A percentile compares a stretch with the other conserved stretches of the same genome.
Conservation (phyloP, 2,888 invertebrate genomes). For the Cryptus armator region DNA sequence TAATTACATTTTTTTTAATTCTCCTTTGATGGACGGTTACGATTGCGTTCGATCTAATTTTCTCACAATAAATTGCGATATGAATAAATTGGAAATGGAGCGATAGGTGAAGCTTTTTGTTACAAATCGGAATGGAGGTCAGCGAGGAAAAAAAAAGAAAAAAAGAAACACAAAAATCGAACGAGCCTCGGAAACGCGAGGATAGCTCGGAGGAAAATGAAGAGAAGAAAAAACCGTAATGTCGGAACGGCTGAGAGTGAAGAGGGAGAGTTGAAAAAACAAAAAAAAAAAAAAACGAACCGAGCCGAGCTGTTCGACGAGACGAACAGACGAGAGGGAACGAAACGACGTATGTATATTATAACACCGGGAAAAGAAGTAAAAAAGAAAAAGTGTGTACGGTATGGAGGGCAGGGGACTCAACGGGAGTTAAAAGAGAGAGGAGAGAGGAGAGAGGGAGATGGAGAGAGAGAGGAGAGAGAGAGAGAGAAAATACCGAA, state of each 20-base stretch:
- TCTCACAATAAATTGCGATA: neutral
- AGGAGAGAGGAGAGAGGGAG: neutral
- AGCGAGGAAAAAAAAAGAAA: slow-evolving; percentile 28
- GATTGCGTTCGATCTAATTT: neutral
- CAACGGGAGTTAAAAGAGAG: neutral
- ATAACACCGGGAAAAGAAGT: slow-evolving; percentile 32
- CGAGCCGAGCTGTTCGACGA: slow-evolving; percentile 27
- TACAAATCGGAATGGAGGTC: slow-evolving; percentile 71
- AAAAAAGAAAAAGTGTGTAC: slow-evolving; percentile 70
- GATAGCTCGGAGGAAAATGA: neutral
- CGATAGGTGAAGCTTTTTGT: neutral
- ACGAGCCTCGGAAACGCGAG: neutral
- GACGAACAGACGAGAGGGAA: slow-evolving; percentile 10
- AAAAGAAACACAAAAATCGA: slow-evolving; percentile 14
- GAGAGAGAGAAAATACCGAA: slow-evolving; percentile 71
- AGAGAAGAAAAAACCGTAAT: slow-evolving; percentile 8
- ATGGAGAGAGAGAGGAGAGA: slow-evolving; percentile 55
- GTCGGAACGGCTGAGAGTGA: slow-evolving; percentile 14
- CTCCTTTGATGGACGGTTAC: neutral
- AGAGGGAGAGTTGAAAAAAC: neutral
- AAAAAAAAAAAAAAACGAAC: slow-evolving; percentile 13
- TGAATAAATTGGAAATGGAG: neutral
- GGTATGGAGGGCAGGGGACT: slow-evolving; percentile 17
- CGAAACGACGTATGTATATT: slow-evolving; percentile 29
- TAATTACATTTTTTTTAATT: neutral